Evolutionary conservation across 2,113 vertebrate species (phyloP).

Genomic region (Daboia siamensis): DNA sequence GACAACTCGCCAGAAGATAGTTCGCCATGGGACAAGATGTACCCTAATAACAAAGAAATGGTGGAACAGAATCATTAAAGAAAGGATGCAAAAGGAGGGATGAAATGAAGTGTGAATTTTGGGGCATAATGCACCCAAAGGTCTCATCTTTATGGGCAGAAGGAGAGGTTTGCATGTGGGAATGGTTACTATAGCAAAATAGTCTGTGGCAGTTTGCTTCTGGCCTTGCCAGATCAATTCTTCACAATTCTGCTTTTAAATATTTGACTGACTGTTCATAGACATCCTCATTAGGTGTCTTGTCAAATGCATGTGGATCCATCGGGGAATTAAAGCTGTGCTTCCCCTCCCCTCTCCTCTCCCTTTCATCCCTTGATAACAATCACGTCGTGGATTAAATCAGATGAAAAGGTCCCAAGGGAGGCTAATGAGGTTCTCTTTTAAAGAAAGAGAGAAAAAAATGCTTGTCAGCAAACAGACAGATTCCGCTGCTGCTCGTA

Average conservation of each 20-base stretch:
- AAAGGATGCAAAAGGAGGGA: too few relatives aligned
- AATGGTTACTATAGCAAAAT: neutral
- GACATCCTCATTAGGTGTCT: conserved; percentile 5
- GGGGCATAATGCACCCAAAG: neutral
- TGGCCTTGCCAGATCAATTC: neutral
- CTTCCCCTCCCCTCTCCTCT: neutral
- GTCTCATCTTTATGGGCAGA: neutral
- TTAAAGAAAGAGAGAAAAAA: neutral
- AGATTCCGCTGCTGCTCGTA: neutral
- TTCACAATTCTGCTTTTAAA: neutral
- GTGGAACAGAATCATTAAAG: too few relatives aligned
- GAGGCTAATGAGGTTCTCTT: conserved; percentile 19
- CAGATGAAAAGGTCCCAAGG: conserved; percentile 11
- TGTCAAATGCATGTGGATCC: conserved; percentile 8
- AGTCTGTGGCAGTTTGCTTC: neutral
- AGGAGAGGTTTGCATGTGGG: neutral
- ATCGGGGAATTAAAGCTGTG: neutral
- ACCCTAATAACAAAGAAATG: too few relatives aligned
- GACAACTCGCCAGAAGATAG: too few relatives aligned
- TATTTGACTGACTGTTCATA: neutral
- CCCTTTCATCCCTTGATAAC: conserved; percentile 1
- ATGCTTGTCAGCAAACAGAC: conserved; percentile 7
- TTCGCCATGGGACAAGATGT: too few relatives aligned
- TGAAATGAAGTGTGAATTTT: too few relatives aligned
- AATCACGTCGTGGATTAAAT: conserved; percentile 3